These are phyloP conservation scores for Colius striatus DNA, from an alignment of 2,113 vertebrate genomes.

Conservation along the genomic window DNA sequence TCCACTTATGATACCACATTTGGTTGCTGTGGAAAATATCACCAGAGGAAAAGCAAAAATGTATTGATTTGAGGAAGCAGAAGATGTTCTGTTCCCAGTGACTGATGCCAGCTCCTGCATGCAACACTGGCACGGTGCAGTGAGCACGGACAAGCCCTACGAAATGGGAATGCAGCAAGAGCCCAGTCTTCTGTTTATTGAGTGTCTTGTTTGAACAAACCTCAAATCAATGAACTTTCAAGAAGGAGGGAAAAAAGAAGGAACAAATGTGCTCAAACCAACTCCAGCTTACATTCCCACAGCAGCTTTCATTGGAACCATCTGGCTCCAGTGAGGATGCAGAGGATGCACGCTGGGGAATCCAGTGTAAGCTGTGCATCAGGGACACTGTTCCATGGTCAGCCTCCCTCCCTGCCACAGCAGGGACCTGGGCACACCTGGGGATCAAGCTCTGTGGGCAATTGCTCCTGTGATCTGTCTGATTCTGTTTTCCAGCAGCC, in stretches of 20 bases:
- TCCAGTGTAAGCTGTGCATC: not conserved
- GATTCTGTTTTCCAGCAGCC: not conserved
- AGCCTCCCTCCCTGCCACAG: rapidly evolving
- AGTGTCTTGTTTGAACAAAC: not conserved
- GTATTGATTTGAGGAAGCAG: not conserved
- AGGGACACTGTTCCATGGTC: rapidly evolving
- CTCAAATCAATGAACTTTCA: not conserved
- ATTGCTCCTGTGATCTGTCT: not conserved
- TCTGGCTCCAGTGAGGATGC: not conserved
- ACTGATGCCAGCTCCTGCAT: not conserved
- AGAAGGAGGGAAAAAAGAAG: not conserved
- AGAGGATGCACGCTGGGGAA: not conserved
- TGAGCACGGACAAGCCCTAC: not conserved
- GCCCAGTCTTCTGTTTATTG: not conserved
- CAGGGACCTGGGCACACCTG: not conserved
- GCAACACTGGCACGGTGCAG: not conserved
- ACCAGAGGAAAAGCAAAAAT: not conserved
- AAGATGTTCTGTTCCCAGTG: not conserved
- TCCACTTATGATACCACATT: not conserved
- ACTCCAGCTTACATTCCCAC: not conserved
- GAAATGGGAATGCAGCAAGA: not conserved
- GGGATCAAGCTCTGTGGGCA: not conserved
- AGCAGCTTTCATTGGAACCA: not conserved
- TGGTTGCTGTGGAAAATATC: not conserved
- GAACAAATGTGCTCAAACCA: not conserved